Percentiles rank a stretch among this genome's conserved stretches.
Conservation (phyloP, 2,888 invertebrate genomes). For the Antheraea yamamai region DNA sequence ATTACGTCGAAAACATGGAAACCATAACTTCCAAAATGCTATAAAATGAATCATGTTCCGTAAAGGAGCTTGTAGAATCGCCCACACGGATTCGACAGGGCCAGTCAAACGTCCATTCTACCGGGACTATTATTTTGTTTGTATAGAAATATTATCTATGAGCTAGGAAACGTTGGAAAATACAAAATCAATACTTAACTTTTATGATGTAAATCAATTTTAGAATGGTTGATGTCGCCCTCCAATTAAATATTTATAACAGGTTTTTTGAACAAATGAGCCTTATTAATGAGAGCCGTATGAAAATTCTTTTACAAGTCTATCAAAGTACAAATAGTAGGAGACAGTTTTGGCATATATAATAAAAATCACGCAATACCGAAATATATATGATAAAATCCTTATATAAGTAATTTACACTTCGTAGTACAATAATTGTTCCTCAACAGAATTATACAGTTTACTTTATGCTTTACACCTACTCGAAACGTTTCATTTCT, state of each 20-base stretch:
- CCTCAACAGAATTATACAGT: neutral
- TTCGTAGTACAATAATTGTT: neutral
- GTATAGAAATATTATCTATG: constrained; percentile 30
- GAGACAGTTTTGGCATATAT: neutral
- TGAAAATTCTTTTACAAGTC: neutral
- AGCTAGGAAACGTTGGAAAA: constrained; percentile 22
- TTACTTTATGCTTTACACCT: neutral
- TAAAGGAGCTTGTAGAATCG: constrained; percentile 47
- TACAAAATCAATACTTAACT: neutral
- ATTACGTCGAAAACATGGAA: constrained; percentile 39
- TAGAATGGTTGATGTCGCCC: neutral
- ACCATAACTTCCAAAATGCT: constrained; percentile 46
- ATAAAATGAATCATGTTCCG: constrained; percentile 50
- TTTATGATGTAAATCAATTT: neutral
- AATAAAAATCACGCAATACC: neutral
- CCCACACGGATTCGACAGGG: constrained; percentile 35
- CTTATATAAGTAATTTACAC: too few species aligned
- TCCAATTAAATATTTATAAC: neutral
- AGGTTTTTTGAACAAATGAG: neutral
- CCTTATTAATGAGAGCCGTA: neutral
- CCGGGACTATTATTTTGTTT: constrained; percentile 45
- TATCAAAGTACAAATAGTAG: neutral
- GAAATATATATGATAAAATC: too few species aligned
- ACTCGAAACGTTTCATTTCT: neutral
- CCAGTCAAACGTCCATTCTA: constrained; percentile 24